Evolutionary conservation across 2,797 vertebrate species (phyloP).

Genomic region (Manis pentadactyla): DNA sequence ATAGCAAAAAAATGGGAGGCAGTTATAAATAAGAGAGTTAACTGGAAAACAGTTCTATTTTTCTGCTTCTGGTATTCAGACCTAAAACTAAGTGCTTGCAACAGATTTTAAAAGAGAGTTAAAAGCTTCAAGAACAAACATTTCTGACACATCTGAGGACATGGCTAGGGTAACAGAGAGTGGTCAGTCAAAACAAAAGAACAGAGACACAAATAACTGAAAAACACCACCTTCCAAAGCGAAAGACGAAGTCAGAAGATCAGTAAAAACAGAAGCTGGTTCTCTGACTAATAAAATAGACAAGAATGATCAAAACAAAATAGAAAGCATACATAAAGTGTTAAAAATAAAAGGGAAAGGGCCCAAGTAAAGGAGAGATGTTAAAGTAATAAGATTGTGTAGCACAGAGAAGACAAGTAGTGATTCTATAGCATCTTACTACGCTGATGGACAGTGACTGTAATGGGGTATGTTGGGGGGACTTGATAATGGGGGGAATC

Average conservation of each 20-base stretch:
- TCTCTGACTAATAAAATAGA: background rate
- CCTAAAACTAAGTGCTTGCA: slow-evolving; percentile 5
- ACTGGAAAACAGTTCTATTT: background rate
- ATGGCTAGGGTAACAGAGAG: background rate
- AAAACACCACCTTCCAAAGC: background rate
- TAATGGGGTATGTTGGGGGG: no score
- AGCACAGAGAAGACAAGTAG: no score
- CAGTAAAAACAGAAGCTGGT: background rate
- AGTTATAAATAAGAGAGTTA: background rate
- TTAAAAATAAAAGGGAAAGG: background rate
- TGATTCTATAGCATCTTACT: no score
- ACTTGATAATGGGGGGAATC: no score
- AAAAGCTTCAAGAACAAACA: slow-evolving; percentile 1
- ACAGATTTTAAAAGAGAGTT: background rate
- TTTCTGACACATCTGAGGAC: background rate
- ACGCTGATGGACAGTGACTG: no score
- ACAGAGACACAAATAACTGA: background rate
- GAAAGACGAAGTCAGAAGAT: background rate
- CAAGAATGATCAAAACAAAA: slow-evolving; percentile 24
- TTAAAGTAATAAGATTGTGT: background rate
- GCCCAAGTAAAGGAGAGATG: background rate
- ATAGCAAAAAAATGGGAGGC: background rate
- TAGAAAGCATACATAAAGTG: background rate
- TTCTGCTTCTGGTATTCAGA: background rate
- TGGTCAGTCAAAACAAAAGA: slow-evolving; percentile 38